Conservation (phyloP, 2,888 invertebrate species). For the Sminthurides aquaticus region DNA sequence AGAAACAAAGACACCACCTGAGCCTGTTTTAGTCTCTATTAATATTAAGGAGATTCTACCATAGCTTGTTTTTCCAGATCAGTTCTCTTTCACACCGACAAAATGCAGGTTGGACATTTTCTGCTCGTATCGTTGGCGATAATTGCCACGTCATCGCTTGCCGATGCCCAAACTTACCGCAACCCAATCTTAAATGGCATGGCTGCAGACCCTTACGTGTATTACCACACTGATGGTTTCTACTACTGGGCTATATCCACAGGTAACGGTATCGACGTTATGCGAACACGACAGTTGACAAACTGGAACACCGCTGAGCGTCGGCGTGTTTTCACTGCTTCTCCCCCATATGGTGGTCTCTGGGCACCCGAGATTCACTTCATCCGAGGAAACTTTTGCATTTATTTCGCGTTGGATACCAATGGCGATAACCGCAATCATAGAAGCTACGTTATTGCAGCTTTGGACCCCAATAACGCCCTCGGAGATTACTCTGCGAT, state of each 20-base stretch:
- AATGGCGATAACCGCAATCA: conserved; percentile 17
- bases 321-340: not conserved
- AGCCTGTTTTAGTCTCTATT: no score
- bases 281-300: conserved; percentile 4
- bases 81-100: no score
- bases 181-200: conserved; percentile 18
- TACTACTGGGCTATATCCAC: conserved; percentile 17
- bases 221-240: conserved; percentile 14
- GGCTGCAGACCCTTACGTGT: conserved; percentile 19
- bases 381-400: conserved; percentile 17
- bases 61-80: no score
- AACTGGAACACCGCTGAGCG: conserved; percentile 19
- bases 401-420: conserved; percentile 22
- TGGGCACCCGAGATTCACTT: conserved; percentile 25
- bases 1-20: no score
- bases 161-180: conserved; percentile 7
- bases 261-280: conserved; percentile 1
- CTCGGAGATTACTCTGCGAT: conserved; percentile 9
- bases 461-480: conserved; percentile 11
- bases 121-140: not conserved
- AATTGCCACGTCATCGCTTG: not conserved
- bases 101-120: not conserved
- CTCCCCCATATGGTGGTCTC: not conserved
- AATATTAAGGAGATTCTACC: no score
- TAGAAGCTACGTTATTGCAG: conserved; percentile 21